Evolutionary conservation across 2,113 vertebrate genomes (phyloP).

Genomic region (Chionomys nivalis): DNA sequence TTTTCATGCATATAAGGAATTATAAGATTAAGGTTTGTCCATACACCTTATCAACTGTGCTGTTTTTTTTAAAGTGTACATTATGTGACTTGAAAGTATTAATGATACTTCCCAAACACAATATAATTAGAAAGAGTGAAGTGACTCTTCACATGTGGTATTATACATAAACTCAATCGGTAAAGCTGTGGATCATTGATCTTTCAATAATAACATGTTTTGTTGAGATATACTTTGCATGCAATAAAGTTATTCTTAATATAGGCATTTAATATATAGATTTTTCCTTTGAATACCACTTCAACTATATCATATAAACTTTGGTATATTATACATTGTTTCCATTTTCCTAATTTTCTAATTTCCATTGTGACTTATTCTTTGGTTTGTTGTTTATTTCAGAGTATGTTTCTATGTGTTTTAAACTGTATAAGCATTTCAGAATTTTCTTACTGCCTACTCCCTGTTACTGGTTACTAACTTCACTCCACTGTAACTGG

Average conservation of each 20-base stretch:
- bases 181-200: constrained; percentile 33
- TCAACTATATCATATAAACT: not conserved
- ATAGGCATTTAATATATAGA: not conserved
- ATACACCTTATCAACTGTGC: not conserved
- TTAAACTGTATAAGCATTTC: constrained; percentile 25
- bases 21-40: constrained; percentile 41
- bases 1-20: not conserved
- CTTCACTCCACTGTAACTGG: constrained; percentile 11
- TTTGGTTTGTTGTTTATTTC: constrained; percentile 44
- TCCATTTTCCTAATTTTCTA: constrained; percentile 50
- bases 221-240: constrained; percentile 1
- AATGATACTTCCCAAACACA: constrained; percentile 29
- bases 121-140: constrained; percentile 36
- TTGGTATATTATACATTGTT: not conserved
- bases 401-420: not conserved
- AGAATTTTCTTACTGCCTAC: constrained; percentile 19
- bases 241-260: constrained; percentile 5
- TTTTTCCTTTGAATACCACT: not conserved
- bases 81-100: constrained; percentile 43
- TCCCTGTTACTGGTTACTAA: not conserved
- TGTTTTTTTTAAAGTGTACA: not conserved
- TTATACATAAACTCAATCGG: not conserved
- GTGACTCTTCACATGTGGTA: not conserved
- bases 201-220: constrained; percentile 29
- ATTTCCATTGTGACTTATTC: constrained; percentile 43